Evolutionary conservation across 2,888 invertebrate species (phyloP), one percentile per base, ranked within the genome.

Genomic region (Cataglyphis rosenhaueri): DNA sequence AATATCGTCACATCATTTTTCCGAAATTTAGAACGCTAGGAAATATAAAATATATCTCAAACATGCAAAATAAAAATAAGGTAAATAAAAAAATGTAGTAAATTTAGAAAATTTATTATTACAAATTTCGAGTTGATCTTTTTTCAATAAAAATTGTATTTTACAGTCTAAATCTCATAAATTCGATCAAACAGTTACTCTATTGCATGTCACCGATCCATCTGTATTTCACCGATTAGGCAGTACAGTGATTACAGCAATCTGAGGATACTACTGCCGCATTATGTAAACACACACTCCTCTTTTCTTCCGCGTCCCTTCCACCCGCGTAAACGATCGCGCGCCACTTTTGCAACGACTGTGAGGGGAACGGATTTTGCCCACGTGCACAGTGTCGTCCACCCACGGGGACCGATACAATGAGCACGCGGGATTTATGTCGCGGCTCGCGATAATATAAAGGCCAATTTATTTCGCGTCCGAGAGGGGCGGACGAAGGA

Each of bases 361-460:
- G 41, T 61, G 83, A 70, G 86, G 86, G 89, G 88, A 89, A 86
- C 83, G 88, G 88, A 87, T 86, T 87, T 89, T 91, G 89, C 91
- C 91, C 91, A 92, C 91, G 92, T 92, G 88, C 29, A 85, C 65
- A 86, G 78, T 81, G 85, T 88, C 88, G 88, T 90, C 90, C 91
- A 90, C 92, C 92, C 90, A 92, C 92, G 87, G 84, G 89, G 87
- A 83, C 91, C 92, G 92, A 93, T 91, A 93, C 93, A 93, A 93
- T 92, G 92, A 92, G 89, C 88, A 82, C 84, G 66, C 83, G 84
- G 88, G 93, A 93, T 93, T 93, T 93, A 93, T 92, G 91, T 89
- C 90, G 90, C 91, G 90, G 89, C 91, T 90, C 88, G 91, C 89
- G 91, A 91, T 92, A 92, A 92, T 93, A 93, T 93, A 93, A 93